Evolutionary conservation across 1,140 invertebrate species (phyloP), one percentile per base, ranked within the genome.

Genomic region (Portunus trituberculatus): DNA sequence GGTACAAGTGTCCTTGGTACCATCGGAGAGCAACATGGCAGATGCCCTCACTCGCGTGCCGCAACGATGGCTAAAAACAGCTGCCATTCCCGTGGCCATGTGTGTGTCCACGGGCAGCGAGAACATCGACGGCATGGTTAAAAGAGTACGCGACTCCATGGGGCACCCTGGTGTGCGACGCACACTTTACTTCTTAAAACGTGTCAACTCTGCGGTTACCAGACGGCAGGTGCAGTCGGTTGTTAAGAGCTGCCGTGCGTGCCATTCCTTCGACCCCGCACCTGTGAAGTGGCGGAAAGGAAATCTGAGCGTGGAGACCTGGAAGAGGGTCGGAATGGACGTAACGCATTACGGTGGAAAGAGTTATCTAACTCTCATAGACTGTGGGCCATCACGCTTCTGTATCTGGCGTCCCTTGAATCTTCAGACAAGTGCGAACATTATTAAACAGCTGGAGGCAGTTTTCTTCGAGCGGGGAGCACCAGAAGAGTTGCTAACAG

Each of bases 391-490:
- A 28, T 84, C 83, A 84, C 83, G 16, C 8, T 84, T 89, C 31
- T 25, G 10, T 89, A 3, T 89, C 87, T 89, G 87, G 87, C 25
- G 29, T 32, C 28, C 25, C 20, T 8, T 82, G 76, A 1, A 8
- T 1, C 28, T 84, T 4, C 3, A 84, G 83, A 84, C 83, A 28
- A 84, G 83, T 84, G 91, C 25, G 67, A 92, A 31, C 32, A 29
- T 48, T 20, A 59, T 59, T 59, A 2, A 59, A 10, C 87, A 6
- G 87, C 4, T 89, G 32, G 87, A 89, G 25, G 87, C 87, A 39
- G 90, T 67, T 46, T 92, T 92, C 52, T 92, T 29, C 67, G 90
- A 92, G 32, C n/a, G 48, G 6, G 45, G 20, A 39, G 48, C 48
- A 28, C 90, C 90, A 45, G 48, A 59, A 28, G 90, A 92, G 28